Conservation (phyloP, 1,140 invertebrate genomes). For the Drosophila navojoa region DNA sequence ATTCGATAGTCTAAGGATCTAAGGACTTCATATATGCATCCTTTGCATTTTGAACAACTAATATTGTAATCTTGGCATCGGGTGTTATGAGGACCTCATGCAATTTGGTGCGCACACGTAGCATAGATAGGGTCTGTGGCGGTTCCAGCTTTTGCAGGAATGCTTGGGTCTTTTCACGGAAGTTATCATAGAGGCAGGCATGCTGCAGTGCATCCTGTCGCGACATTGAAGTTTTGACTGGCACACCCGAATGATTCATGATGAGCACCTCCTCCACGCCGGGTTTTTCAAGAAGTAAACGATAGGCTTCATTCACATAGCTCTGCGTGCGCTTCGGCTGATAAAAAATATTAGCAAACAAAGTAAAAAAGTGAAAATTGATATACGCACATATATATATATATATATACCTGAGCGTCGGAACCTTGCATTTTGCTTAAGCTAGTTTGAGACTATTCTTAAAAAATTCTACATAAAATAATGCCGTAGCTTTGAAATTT, state of each 20-base stretch:
- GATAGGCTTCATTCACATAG: slow-evolving; percentile 71
- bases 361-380: neutral
- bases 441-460: no score
- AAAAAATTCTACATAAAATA: neutral
- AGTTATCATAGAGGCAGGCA: slow-evolving; percentile 72
- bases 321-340: slow-evolving; percentile 68
- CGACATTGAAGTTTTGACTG: slow-evolving; percentile 71
- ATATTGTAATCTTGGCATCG: slow-evolving; percentile 75
- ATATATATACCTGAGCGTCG: slow-evolving; percentile 33
- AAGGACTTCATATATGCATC: slow-evolving; percentile 40
- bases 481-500: neutral
- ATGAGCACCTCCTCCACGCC: slow-evolving; percentile 74
- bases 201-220: slow-evolving; percentile 55
- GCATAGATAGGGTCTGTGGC: slow-evolving; percentile 47
- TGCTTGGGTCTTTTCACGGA: slow-evolving; percentile 68
- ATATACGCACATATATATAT: neutral
- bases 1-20: neutral
- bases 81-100: slow-evolving; percentile 74
- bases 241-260: slow-evolving; percentile 73
- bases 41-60: slow-evolving; percentile 69
- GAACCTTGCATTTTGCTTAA: slow-evolving; percentile 40
- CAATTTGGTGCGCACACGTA: slow-evolving; percentile 70
- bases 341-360: neutral
- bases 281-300: slow-evolving; percentile 52
- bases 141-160: slow-evolving; percentile 67